Conservation (phyloP, 1,140 invertebrate species). For the Drosophila orena region DNA sequence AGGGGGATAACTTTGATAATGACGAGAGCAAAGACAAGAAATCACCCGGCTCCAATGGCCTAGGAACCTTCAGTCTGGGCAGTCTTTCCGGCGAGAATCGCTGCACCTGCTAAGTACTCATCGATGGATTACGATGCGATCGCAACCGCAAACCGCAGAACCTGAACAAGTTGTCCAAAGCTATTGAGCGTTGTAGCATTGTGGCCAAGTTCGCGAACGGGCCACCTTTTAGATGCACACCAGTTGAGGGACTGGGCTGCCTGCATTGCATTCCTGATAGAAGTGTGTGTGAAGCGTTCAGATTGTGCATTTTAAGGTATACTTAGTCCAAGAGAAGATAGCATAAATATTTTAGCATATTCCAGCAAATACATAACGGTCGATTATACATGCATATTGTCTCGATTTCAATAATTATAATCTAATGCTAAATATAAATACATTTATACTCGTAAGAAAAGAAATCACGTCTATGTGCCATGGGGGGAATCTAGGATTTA, state of each 20-base stretch:
- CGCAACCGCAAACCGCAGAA: conserved; percentile 43
- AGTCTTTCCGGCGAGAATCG: conserved; percentile 80
- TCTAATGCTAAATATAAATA: conserved; percentile 64
- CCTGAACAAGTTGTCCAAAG: conserved; percentile 61
- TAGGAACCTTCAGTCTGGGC: conserved; percentile 82
- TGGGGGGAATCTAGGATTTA: no score
- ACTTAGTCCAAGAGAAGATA: conserved; percentile 73
- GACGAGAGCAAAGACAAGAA: conserved; percentile 83
- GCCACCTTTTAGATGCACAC: conserved; percentile 42
- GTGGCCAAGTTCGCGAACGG: conserved; percentile 50
- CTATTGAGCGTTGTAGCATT: conserved; percentile 43
- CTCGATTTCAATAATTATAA: conserved; percentile 68
- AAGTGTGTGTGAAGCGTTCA: conserved; percentile 50
- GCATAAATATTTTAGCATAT: conserved; percentile 79
- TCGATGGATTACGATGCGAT: conserved; percentile 28
- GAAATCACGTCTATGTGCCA: conserved; percentile 5
- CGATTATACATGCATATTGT: conserved; percentile 64
- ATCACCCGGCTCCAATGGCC: conserved; percentile 83
- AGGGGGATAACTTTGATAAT: conserved; percentile 84
- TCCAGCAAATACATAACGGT: conserved; percentile 61
- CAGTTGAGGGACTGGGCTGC: background rate
- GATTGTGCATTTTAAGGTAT: conserved; percentile 78
- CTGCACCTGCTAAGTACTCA: conserved; percentile 76
- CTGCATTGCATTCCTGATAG: conserved; percentile 6
- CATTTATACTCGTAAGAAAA: conserved; percentile 75